Evolutionary conservation across 2,113 vertebrate species (phyloP), one percentile per base, ranked within the genome.

Genomic region (Rhinopithecus roxellana): DNA sequence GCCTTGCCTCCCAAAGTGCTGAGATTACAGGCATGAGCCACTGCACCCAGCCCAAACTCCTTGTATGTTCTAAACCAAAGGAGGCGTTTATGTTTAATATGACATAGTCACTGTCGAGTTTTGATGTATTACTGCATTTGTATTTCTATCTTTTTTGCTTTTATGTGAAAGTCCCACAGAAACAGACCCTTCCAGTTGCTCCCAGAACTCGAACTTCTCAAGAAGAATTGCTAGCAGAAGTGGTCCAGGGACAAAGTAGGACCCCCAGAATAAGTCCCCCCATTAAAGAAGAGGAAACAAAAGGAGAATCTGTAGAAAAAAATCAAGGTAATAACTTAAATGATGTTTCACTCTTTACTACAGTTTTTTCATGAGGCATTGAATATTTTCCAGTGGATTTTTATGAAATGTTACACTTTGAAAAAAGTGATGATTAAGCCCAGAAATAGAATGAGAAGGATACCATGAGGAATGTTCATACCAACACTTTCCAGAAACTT

Each of bases 111-210:
- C 30, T 59, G 1, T 72, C 77, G 38, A 78, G 12, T 81, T 93
- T 83, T 78, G 32, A 85, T 55, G 2, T 59, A 16, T 59, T 97
- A 43, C n/a, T n/a, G 2, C 32, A 59, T 78, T 95, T 93, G 0
- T 35, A 61, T 96, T 92, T 93, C 11, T 40, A 1, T 87, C 27
- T 95, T 52, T 89, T 96, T 93, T 95, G 64, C 52, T 83, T 79
- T 97, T 97, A 79, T 97, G 67, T 97, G 83, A 67, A 99, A 99
- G 99, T 98, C 80, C 99, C 99, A 7, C 99, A 99, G 98, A 99
- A 99, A 95, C 99, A 99, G 98, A 99, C 99, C 5, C 99, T 99
- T 97, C 99, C 99, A 3, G 99, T 99, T 93, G 99, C 99, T 48
- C 99, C 99, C 64, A 99, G 99, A 89, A 99, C 99, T 45, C 99